These are phyloP conservation scores for Dasypus novemcinctus DNA, from an alignment of 2,113 vertebrate genomes.

Conservation along the genomic window DNA sequence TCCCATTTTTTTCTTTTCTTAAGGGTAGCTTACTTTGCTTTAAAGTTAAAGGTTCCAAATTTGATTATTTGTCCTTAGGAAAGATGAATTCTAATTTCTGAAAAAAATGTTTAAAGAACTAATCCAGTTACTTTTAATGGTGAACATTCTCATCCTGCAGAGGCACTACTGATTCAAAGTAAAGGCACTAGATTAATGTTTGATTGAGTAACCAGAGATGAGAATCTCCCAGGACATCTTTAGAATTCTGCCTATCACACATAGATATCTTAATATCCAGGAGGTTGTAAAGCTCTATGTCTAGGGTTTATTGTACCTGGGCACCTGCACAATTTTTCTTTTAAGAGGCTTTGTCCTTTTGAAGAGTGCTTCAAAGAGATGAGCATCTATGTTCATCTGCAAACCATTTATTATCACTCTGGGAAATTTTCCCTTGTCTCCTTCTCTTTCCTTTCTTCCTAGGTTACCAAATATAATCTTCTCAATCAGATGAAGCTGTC, in stretches of 20 bases:
- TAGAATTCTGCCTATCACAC: not conserved
- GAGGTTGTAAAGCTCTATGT: not conserved
- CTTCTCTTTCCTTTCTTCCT: not conserved
- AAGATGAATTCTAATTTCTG: not conserved
- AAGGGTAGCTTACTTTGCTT: not conserved
- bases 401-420: not conserved
- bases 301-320: not conserved
- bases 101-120: not conserved
- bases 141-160: not conserved
- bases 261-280: not conserved
- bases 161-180: not conserved
- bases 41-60: conserved; percentile 24
- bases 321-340: not conserved
- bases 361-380: not conserved
- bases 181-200: not conserved
- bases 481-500: not conserved
- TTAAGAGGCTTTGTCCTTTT: not conserved
- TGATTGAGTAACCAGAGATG: not conserved
- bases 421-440: not conserved
- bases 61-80: not conserved
- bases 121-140: not conserved
- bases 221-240: not conserved
- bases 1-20: not conserved
- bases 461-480: not conserved
- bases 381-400: not conserved